A percentile compares a stretch with the other conserved stretches of the same genome.
Conservation (phyloP, 2,113 vertebrate species). For the Octodon degus region DNA sequence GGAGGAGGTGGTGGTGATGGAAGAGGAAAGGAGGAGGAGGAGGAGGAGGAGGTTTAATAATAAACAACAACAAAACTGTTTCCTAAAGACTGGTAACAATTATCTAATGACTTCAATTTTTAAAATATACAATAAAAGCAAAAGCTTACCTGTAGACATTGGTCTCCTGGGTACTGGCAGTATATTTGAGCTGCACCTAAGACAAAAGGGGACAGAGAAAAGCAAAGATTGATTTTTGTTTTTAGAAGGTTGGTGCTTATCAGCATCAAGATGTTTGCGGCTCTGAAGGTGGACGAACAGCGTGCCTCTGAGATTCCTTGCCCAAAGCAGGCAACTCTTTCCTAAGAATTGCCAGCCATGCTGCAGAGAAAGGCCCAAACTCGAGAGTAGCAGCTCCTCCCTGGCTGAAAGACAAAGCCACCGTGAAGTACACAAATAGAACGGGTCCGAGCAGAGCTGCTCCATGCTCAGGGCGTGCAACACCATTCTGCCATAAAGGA, state of each 20-base stretch:
- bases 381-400: background rate
- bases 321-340: background rate
- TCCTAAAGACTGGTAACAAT: background rate
- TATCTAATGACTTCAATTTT: constrained; percentile 1
- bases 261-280: background rate
- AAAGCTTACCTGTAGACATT: constrained; percentile 82
- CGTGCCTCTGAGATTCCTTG: background rate
- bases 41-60: background rate
- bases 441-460: background rate
- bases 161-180: background rate
- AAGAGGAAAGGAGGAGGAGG: too few relatives aligned
- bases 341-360: background rate
- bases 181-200: constrained; percentile 71
- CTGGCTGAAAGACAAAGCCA: background rate
- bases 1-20: too few relatives aligned
- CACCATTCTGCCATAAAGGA: background rate
- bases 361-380: background rate
- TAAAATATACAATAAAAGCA: background rate
- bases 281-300: background rate
- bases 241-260: background rate
- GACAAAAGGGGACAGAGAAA: constrained; percentile 34
- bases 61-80: background rate
- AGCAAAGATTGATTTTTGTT: constrained; percentile 16
- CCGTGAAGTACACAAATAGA: background rate
- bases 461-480: background rate